Conservation (phyloP, 2,113 vertebrate species). For the Crypturellus undulatus region DNA sequence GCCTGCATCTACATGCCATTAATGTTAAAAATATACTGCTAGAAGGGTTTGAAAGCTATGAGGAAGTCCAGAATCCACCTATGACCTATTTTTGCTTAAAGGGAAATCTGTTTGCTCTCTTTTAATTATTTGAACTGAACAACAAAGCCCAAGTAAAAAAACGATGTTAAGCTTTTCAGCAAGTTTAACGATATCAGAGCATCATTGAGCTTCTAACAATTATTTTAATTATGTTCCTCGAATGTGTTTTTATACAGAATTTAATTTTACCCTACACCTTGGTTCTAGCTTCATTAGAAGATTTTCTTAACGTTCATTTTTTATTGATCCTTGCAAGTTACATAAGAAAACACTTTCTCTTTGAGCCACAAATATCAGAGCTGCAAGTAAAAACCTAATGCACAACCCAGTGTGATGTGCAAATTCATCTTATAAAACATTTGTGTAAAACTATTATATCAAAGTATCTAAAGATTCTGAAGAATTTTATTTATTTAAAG, state of each 20-base stretch:
- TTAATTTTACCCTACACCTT: not conserved
- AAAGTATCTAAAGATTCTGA: not conserved
- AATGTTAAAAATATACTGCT: not conserved
- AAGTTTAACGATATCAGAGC: slow-evolving; percentile 21
- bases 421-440: not conserved
- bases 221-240: slow-evolving; percentile 17
- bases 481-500: not conserved
- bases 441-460: not conserved
- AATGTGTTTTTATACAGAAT: not conserved
- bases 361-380: not conserved
- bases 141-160: slow-evolving; percentile 47
- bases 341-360: not conserved
- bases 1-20: not conserved
- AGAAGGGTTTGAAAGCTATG: not conserved
- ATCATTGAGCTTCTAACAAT: slow-evolving; percentile 39
- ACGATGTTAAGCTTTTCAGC: slow-evolving; percentile 46
- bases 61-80: not conserved
- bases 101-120: slow-evolving; percentile 41
- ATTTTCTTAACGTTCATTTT: not conserved
- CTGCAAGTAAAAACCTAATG: not conserved
- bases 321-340: not conserved
- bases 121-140: slow-evolving; percentile 46
- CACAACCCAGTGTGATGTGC: not conserved
- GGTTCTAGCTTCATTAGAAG: not conserved
- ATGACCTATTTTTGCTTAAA: slow-evolving; percentile 31